Conservation (phyloP, 2,113 vertebrate genomes). For the Laticauda colubrina region DNA sequence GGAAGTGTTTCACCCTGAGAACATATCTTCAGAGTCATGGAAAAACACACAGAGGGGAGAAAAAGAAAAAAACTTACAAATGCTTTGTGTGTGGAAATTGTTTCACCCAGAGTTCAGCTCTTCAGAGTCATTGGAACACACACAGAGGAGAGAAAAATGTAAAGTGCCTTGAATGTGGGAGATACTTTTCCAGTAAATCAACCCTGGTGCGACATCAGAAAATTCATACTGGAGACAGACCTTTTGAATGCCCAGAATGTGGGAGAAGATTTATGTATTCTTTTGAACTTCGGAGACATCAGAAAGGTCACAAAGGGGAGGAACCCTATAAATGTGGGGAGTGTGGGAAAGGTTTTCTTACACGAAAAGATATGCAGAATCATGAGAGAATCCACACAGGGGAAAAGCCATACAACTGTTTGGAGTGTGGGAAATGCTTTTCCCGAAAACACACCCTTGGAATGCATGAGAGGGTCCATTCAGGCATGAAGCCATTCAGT, state of each 20-base stretch:
- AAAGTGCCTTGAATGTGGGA: neutral
- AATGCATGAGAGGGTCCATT: neutral
- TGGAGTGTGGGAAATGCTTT: neutral
- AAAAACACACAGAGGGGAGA: no score
- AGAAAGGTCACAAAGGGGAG: neutral
- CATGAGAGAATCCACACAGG: neutral
- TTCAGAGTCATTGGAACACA: neutral
- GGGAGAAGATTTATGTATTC: neutral
- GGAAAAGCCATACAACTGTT: neutral
- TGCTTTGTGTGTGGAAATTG: neutral
- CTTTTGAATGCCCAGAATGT: neutral
- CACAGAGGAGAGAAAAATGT: neutral
- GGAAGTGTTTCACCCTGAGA: no score
- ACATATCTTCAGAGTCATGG: no score
- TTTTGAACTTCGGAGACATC: neutral
- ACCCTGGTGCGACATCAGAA: neutral
- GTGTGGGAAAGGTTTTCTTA: neutral
- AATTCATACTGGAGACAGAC: neutral
- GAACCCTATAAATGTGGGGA: neutral
- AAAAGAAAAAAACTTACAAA: no score
- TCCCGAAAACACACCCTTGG: neutral
- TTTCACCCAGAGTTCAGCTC: neutral
- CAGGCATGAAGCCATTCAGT: neutral
- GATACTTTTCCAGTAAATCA: neutral
- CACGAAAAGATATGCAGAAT: neutral